Conservation (phyloP, 2,888 invertebrate genomes). For the Monoplex corrugatus region DNA sequence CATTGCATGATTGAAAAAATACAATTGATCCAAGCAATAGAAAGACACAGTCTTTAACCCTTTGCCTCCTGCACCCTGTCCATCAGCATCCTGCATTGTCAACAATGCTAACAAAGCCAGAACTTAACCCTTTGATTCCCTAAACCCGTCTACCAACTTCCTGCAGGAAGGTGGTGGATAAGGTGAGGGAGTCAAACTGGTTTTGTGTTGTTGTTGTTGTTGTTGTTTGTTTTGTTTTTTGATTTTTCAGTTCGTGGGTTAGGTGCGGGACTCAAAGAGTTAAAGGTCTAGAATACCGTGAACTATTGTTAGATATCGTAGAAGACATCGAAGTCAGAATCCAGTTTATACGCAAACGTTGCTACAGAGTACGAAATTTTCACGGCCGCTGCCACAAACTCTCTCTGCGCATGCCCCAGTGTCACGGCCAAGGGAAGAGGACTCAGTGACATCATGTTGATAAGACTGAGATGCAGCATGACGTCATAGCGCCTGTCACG, state of each 20-base stretch:
- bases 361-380: constrained; percentile 43
- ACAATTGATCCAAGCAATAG: too few relatives aligned
- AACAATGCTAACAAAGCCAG: too few relatives aligned
- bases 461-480: constrained; percentile 40
- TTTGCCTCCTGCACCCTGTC: too few relatives aligned
- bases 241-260: too few relatives aligned
- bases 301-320: constrained; percentile 1
- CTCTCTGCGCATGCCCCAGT: constrained; percentile 32
- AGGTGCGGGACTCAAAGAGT: too few relatives aligned
- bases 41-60: too few relatives aligned
- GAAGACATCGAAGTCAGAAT: constrained; percentile 34
- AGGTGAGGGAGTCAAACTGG: background rate
- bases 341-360: constrained; percentile 40
- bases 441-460: constrained; percentile 44
- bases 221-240: too few relatives aligned
- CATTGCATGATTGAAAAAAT: too few relatives aligned
- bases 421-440: constrained; percentile 31
- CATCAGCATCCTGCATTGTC: too few relatives aligned
- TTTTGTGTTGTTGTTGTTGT: too few relatives aligned
- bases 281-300: background rate
- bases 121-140: background rate
- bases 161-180: background rate
- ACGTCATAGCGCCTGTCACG: constrained; percentile 42
- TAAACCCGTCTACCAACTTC: background rate
- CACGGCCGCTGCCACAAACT: constrained; percentile 34